A percentile compares a stretch with the other conserved stretches of the same genome.
phyloP scores from a whole-genome alignment of 2,113 vertebrate species.

The Spilogale gracilis region DNA sequence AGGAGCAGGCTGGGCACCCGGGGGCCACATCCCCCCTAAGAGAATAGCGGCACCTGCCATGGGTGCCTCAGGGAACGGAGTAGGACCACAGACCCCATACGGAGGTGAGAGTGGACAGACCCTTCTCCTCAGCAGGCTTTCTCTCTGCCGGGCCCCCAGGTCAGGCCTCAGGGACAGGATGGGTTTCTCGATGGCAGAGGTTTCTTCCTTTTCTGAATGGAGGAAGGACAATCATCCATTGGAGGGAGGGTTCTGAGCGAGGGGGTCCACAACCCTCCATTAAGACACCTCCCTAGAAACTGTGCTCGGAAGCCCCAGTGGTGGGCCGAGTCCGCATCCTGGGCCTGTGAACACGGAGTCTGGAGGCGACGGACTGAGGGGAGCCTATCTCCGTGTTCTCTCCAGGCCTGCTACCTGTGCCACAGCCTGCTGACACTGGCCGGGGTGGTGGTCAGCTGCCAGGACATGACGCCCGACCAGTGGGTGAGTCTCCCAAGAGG shows the following conservation, averaged over 20 bases:
- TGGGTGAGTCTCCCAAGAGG: constrained; percentile 71
- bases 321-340: not conserved
- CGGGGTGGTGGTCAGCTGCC: constrained; percentile 71
- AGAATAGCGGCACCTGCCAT: not conserved
- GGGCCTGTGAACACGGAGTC: not conserved
- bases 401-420: constrained; percentile 79
- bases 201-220: not conserved
- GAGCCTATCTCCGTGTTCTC: not conserved
- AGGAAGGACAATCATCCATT: not conserved
- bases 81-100: not conserved
- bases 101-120: not conserved
- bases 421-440: constrained; percentile 81
- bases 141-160: not conserved
- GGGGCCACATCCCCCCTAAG: fast-evolving
- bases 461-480: constrained; percentile 63
- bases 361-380: not conserved
- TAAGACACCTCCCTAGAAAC: not conserved
- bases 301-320: fast-evolving
- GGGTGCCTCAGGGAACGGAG: not conserved
- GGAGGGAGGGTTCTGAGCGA: not conserved
- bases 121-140: not conserved
- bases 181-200: not conserved
- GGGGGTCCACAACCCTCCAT: not conserved
- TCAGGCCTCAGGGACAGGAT: not conserved
- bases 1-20: no score